These are phyloP conservation scores for Formicarius rufipectus DNA, from an alignment of 2,113 vertebrate genomes.

Conservation along the genomic window DNA sequence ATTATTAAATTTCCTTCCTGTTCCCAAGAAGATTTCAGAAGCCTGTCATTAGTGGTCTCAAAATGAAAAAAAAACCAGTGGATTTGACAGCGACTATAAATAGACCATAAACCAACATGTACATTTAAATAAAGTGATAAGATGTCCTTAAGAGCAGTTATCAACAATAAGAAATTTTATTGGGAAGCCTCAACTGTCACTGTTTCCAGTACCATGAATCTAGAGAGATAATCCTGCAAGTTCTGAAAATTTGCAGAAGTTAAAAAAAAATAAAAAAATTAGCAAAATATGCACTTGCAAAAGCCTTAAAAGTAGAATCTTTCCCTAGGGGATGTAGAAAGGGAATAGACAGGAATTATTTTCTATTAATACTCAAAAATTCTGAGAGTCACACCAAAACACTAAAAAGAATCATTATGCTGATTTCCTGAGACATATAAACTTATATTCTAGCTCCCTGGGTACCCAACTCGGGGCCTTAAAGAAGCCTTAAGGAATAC, in stretches of 20 bases:
- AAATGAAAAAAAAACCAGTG: constrained; percentile 3
- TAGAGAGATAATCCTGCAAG: neutral
- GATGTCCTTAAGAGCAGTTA: neutral
- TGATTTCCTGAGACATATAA: constrained; percentile 14
- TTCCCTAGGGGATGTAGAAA: neutral
- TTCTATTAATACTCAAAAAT: constrained; percentile 16
- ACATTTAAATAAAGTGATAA: neutral
- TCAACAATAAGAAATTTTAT: no score
- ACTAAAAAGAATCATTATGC: neutral
- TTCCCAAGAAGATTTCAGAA: neutral
- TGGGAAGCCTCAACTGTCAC: neutral
- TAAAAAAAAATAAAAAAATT: neutral
- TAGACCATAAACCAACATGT: neutral
- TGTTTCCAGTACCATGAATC: neutral
- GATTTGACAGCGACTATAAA: neutral
- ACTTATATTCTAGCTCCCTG: neutral
- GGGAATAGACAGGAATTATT: constrained; percentile 1
- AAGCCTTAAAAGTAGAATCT: neutral
- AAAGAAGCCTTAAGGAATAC: constrained; percentile 20
- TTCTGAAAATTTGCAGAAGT: neutral
- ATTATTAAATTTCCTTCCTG: neutral
- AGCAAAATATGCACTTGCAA: neutral
- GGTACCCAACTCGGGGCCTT: neutral
- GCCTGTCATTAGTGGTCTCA: neutral
- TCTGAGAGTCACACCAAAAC: neutral